Evolutionary conservation across 2,888 invertebrate genomes (phyloP).

Genomic region (Odiellus spinosus): DNA sequence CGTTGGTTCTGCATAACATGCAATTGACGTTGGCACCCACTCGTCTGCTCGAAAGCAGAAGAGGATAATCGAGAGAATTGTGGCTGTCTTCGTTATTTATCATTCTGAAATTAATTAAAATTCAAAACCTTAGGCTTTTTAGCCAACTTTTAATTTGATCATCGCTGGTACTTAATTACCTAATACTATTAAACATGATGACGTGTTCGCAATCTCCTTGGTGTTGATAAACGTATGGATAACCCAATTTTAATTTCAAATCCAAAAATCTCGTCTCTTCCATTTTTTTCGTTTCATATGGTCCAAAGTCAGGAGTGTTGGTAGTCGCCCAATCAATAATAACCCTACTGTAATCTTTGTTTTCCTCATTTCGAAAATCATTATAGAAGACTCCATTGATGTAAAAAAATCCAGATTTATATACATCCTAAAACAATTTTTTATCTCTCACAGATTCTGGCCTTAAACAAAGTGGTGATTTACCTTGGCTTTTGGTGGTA

Average conservation of each 20-base stretch:
- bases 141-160: too few relatives aligned
- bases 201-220: slow-evolving; percentile 85
- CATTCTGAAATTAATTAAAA: too few relatives aligned
- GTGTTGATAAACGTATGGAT: slow-evolving; percentile 70
- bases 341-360: slow-evolving; percentile 47
- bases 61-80: too few relatives aligned
- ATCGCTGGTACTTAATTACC: slow-evolving; percentile 1
- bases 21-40: too few relatives aligned
- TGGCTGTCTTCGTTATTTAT: too few relatives aligned
- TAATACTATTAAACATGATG: slow-evolving; percentile 31
- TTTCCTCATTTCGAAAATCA: slow-evolving; percentile 43
- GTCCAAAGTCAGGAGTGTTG: slow-evolving; percentile 30
- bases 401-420: slow-evolving; percentile 56
- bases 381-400: slow-evolving; percentile 64
- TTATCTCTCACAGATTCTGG: slow-evolving; percentile 5
- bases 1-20: too few relatives aligned
- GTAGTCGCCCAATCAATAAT: slow-evolving; percentile 46
- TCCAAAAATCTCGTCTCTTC: slow-evolving; percentile 31
- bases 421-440: slow-evolving; percentile 38
- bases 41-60: too few relatives aligned
- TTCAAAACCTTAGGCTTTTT: too few relatives aligned
- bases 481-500: too few relatives aligned
- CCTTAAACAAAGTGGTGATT: too few relatives aligned
- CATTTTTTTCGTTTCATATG: slow-evolving; percentile 40
- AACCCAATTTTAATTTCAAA: slow-evolving; percentile 33